Evolutionary conservation across 2,113 vertebrate species (phyloP).

Genomic region (Rhea pennata): DNA sequence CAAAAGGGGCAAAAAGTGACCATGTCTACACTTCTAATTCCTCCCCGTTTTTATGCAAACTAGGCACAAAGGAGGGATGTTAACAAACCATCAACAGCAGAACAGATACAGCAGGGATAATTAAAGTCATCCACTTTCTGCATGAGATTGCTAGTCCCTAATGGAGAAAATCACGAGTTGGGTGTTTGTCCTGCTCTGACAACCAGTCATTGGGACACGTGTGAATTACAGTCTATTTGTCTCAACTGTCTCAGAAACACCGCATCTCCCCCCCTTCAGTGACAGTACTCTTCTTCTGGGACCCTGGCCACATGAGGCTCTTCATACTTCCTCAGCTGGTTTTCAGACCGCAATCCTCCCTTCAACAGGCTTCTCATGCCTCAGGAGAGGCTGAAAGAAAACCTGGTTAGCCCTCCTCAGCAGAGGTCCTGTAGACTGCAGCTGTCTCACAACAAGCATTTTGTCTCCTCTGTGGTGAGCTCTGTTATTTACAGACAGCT

Average conservation of each 20-base stretch:
- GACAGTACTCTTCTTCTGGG: not conserved
- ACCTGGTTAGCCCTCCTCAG: not conserved
- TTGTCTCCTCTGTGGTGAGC: not conserved
- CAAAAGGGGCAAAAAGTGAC: not conserved
- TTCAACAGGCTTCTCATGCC: not conserved
- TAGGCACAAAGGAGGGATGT: not conserved
- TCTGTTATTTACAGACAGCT: constrained; percentile 9
- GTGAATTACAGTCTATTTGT: not conserved
- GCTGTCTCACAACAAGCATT: constrained; percentile 9
- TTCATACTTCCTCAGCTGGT: not conserved
- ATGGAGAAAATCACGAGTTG: not conserved
- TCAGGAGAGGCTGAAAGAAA: not conserved
- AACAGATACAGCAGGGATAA: not conserved
- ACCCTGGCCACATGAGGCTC: not conserved
- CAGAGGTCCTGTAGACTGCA: not conserved
- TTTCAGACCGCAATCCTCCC: not conserved
- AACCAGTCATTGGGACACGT: not conserved
- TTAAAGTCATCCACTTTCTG: not conserved
- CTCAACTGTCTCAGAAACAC: not conserved
- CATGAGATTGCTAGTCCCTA: not conserved
- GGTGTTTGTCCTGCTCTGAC: not conserved
- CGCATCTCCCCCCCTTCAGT: not conserved
- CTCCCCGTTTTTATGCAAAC: not conserved
- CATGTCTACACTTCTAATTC: not conserved
- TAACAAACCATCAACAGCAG: not conserved